phyloP scores from a whole-genome alignment of 2,888 invertebrate species.

The Cheilosia vernalis region DNA sequence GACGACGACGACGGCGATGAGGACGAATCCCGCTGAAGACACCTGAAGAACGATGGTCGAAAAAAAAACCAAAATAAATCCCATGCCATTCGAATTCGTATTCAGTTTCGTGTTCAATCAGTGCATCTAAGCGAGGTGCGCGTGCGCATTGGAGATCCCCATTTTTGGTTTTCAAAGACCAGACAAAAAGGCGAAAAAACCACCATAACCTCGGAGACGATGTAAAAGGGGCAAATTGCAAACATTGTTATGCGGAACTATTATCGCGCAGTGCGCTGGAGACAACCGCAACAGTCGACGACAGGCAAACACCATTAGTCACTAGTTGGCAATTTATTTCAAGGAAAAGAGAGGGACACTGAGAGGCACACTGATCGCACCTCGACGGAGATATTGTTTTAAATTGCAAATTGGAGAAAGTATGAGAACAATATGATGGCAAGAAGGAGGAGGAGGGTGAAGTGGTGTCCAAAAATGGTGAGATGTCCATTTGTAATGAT shows the following conservation, averaged over 20 bases:
- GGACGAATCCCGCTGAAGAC: constrained; percentile 17
- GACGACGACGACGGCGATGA: background rate
- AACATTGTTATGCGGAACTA: constrained; percentile 74
- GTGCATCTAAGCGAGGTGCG: constrained; percentile 73
- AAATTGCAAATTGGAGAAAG: constrained; percentile 75
- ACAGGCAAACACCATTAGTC: constrained; percentile 64
- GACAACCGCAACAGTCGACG: constrained; percentile 1
- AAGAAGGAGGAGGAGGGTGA: constrained; percentile 14
- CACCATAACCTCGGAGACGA: constrained; percentile 29
- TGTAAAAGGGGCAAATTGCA: constrained; percentile 54
- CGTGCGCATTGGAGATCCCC: constrained; percentile 72
- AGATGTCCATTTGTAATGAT: constrained; percentile 69
- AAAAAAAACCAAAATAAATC: constrained; percentile 20
- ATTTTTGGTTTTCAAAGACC: constrained; percentile 58
- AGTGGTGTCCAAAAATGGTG: constrained; percentile 66
- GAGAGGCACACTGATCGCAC: constrained; percentile 57
- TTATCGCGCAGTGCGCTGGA: constrained; percentile 50
- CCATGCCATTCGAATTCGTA: constrained; percentile 63
- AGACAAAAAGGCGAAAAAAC: background rate
- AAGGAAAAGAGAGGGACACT: constrained; percentile 11
- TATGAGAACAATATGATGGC: constrained; percentile 46
- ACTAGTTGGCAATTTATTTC: constrained; percentile 75
- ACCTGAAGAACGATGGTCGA: constrained; percentile 59
- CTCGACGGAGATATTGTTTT: constrained; percentile 61
- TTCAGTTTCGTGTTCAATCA: constrained; percentile 74